Evolutionary conservation across 2,888 invertebrate species (phyloP), one percentile per base, ranked within the genome.

Genomic region (Amphimallon solstitiale): DNA sequence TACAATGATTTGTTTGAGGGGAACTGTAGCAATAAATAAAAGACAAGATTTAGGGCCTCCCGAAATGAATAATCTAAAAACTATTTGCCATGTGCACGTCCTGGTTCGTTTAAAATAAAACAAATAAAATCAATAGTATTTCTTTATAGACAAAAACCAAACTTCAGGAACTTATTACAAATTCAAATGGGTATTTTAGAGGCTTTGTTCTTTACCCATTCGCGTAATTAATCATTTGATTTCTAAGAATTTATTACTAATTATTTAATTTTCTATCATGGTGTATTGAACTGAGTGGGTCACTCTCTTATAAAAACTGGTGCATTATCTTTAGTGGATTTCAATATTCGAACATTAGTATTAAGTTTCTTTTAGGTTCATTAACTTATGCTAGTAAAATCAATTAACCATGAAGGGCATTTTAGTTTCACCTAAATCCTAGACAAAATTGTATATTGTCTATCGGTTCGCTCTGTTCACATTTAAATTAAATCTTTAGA

Each of bases 341-440:
- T 63, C 63, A 54, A 54, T 63, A 63, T 63, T 63, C 52, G 63
- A 54, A 51, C 51, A 63, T 63, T 63, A 37, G 63, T 38, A 45
- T 63, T 51, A 49, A 51, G 35, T 43, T 45, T 45, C 63, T 54
- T 40, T 49, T 45, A 54, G 45, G 66, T 66, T 66, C 66, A 63
- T 66, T 62, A 66, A 54, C 66, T 63, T 46, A 54, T 51, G 37
- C 62, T 35, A 43, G 19, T 54, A 48, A 66, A 66, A 66, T 59
- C 66, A 63, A 66, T 66, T 63, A 56, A 66, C 63, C 66, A 66
- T 66, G 66, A 66, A 66, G 66, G 66, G 66, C 66, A 63, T 48
- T 66, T 66, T 54, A 66, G 66, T 66, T 66, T 66, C 66, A 56
- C 63, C 21, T 38, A 63, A 63, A 49, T 40, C 38, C 21, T 51